Evolutionary conservation across 2,113 vertebrate genomes (phyloP).

Genomic region (Channa maculata): DNA sequence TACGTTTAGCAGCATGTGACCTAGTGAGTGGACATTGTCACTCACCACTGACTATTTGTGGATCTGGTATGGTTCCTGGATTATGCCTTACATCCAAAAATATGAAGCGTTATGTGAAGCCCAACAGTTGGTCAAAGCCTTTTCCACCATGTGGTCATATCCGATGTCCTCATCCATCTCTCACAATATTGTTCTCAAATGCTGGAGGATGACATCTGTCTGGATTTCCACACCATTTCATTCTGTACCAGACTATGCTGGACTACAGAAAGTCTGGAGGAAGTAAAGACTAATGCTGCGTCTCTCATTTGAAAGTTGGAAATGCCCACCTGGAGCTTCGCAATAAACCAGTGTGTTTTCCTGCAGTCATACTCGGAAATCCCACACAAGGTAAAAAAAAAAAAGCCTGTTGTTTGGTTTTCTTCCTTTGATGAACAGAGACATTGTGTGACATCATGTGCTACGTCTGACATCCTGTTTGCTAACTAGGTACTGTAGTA

Average conservation of each 20-base stretch:
- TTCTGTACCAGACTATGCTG: no score
- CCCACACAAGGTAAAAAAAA: neutral
- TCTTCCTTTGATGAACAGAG: neutral
- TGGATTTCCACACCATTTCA: neutral
- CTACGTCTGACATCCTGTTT: neutral
- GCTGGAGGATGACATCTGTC: conserved; percentile 28
- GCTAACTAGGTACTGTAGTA: no score
- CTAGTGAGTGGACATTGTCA: neutral
- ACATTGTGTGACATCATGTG: neutral
- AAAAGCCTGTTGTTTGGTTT: neutral
- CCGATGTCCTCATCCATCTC: neutral
- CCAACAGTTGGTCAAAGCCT: conserved; percentile 19
- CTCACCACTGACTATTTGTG: conserved; percentile 46
- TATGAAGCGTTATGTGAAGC: conserved; percentile 35
- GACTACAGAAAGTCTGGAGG: neutral
- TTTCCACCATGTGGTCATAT: conserved; percentile 3
- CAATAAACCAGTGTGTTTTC: neutral
- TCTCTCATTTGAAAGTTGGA: conserved; percentile 8
- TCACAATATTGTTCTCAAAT: conserved; percentile 9
- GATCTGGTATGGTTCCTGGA: conserved; percentile 51
- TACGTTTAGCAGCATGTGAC: conserved; percentile 19
- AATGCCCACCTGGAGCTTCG: neutral
- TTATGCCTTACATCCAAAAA: conserved; percentile 48
- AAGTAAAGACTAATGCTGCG: neutral
- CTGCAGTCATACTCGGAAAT: neutral